Evolutionary conservation across 1,140 invertebrate genomes (phyloP), one percentile per base, ranked within the genome.

Genomic region (Solenopsis invicta): DNA sequence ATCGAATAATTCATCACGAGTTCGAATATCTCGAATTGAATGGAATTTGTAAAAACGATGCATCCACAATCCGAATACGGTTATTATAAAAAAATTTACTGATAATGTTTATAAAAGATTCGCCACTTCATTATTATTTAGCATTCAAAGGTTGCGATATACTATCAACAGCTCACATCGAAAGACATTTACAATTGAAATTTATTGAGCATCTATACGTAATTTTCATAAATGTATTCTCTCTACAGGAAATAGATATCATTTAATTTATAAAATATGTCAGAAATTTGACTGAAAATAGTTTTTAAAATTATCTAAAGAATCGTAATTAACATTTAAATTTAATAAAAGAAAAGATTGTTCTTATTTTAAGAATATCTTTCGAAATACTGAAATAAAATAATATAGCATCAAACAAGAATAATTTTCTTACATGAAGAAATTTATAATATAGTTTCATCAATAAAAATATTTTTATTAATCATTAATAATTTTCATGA

Each of bases 261-360:
- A 45, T 61, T 37, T 54, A 54, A 59, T 45, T 71, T 82, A 4
- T 37, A 37, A 41, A 41, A 76, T 41, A 61, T 10, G 9, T 78
- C 1, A 29, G 29, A 24, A 18, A 21, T 78, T 78, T 16, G 18
- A 18, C 8, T 24, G 24, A 5, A 24, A n/a, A n/a, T n/a, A n/a
- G 9, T 34, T 24, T 8, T 52, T 34, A n/a, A 29, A 3, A 52
- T 4, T 54, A n/a, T 18, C 37, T 8, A 52, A 29, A 29, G 29
- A 62, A 74, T 74, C 9, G 41, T 18, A 1, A 37, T 0, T 69
- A 69, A 80, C 13, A 41, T 69, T 37, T 56, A 18, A 16, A 48
- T 34, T 34, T 61, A 34, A 29, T 2, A 29, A 29, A 29, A 29
- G 29, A 29, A 29, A 29, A 29, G 29, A 29, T 29, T 2, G 2